Evolutionary conservation across 2,113 vertebrate genomes (phyloP).

Genomic region (Sander vitreus): DNA sequence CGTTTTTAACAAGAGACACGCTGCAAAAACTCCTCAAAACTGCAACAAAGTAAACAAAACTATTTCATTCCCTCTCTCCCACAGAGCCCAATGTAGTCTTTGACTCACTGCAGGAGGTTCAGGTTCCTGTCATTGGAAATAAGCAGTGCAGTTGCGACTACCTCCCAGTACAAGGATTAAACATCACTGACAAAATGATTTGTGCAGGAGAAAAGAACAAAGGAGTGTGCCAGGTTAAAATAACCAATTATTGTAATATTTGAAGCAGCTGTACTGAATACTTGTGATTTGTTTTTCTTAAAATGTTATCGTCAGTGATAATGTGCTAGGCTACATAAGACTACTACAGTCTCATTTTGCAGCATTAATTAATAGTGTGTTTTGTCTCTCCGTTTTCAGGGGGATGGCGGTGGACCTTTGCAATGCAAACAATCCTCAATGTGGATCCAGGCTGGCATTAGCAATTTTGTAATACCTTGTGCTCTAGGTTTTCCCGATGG

Average conservation of each 20-base stretch:
- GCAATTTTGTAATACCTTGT: constrained; percentile 89
- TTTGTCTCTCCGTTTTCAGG: constrained; percentile 75
- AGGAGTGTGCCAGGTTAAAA: constrained; percentile 78
- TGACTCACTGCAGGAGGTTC: constrained; percentile 69
- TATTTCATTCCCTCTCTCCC: constrained; percentile 6
- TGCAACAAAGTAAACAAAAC: neutral
- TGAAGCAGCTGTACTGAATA: no score
- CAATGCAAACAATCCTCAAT: constrained; percentile 84
- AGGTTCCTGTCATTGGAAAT: constrained; percentile 74
- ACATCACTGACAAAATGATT: constrained; percentile 82
- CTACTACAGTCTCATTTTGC: neutral
- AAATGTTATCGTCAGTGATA: neutral
- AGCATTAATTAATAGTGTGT: neutral
- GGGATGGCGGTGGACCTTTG: constrained; percentile 91
- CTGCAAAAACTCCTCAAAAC: neutral
- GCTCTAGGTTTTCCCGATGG: constrained; percentile 87
- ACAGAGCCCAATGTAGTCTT: constrained; percentile 15
- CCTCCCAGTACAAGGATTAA: fast-evolving
- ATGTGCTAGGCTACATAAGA: neutral
- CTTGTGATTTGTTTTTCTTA: no score
- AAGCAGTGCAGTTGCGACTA: constrained; percentile 66
- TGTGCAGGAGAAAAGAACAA: constrained; percentile 81
- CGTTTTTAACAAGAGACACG: no score
- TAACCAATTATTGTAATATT: neutral
- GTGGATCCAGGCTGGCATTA: constrained; percentile 89